Evolutionary conservation across 1,140 invertebrate genomes (phyloP), one percentile per base, ranked within the genome.

Genomic region (Papilio aristodemus): DNA sequence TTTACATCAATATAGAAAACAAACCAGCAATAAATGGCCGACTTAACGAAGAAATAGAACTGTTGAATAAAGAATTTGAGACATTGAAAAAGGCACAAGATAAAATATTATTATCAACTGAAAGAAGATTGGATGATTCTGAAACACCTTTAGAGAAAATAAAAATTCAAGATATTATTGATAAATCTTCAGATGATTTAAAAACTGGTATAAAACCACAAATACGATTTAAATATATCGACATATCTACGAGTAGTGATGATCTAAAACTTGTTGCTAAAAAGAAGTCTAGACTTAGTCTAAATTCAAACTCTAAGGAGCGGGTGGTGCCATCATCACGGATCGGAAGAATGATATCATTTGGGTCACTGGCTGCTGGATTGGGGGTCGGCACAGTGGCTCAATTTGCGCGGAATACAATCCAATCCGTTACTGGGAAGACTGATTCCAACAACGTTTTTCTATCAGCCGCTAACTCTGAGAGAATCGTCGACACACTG

Each of bases 301-400:
- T 98, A 41, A 96, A 94, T 90, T 92, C 93, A 67, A 94, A 93
- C 80, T 95, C 97, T n/a, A 96, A 95, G 83, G 96, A 97, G 81
- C 93, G 96, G 66, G 96, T 95, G 83, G 98, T 99, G 27, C 98
- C 98, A 14, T 94, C 97, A 0, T 95, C 96, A 0, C 94, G 97
- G 75, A 92, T 99, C 7, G 94, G 96, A 43, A 93, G 98, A 72
- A 94, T 99, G 93, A 93, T 96, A 38, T 97, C 96, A n/a, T 99
- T 98, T 93, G 98, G 98, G 14, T 94, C 95, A 17, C 91, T 99
- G 57, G 97, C 97, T 38, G 95, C 97, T 39, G 97, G 98, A 1
- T 92, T 99, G 19, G 97, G 98, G 6, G 85, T 98, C 50, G 98
- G 99, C 22, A 98, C 98, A 10, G 85, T 97, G 1, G 96, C 97